Evolutionary conservation across 2,113 vertebrate genomes (phyloP), one percentile per base, ranked within the genome.

Genomic region (Amblyopsis rosae): DNA sequence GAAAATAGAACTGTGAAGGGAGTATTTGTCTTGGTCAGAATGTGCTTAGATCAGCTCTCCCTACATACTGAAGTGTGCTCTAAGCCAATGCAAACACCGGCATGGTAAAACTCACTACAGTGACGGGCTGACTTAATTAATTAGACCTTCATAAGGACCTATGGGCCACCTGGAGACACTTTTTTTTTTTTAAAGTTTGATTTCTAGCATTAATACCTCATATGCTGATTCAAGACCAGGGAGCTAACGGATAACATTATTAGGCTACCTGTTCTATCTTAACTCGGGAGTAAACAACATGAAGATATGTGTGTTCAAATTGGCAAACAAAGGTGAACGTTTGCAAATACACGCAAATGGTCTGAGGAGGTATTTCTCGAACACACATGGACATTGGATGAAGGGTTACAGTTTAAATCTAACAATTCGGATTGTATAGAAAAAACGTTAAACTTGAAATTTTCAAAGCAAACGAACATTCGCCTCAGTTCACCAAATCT

Each of bases 1-100:
- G 75, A 80, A 90, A 91, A 89, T 85, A 85, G 84, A 82, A 63
- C 84, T 61, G 53, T 65, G 70, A 84, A 58, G 50, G 59, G 72
- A 65, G 41, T 85, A 64, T 90, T 92, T 92, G 73, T 75, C 78
- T 93, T 87, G 73, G 76, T 87, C 81, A 53, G 68, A 58, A 41
- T 64, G 63, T 54, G 57, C 59, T 77, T 33, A 56, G 77, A 84
- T 90, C 78, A 73, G 59, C 80, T 87, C 70, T 47, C 79, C 56
- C 71, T 76, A 74, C 57, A 32, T 3, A 26, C 19, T 8, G 81
- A 58, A 26, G 63, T 58, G 62, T 13, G 63, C 66, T 55, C 47
- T 57, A 59, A 48, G 80, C 80, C 87, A 93, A 88, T 70, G 83
- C 70, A 88, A 94, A 90, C 69, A 85, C 60, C 17, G 47, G 3